These are phyloP conservation scores for Cheracebus regulus DNA, from an alignment of 2,797 vertebrate genomes.

Conservation along the genomic window DNA sequence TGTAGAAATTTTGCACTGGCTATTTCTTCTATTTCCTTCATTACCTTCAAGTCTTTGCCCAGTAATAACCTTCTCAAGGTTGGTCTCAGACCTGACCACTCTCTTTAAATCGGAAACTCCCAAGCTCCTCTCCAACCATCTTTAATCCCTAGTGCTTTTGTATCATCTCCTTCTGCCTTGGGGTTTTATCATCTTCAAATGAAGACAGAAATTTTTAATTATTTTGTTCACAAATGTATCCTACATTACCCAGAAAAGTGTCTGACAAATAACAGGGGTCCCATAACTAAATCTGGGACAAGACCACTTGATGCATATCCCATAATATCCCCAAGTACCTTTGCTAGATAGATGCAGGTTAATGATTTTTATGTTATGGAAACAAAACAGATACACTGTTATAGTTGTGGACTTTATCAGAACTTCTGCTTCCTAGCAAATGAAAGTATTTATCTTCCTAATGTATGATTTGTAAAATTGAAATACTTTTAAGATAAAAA, in stretches of 20 bases:
- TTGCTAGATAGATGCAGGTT: background rate
- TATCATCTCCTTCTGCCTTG: background rate
- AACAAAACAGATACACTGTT: background rate
- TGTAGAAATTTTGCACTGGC: background rate
- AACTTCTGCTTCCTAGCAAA: background rate
- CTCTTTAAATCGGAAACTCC: background rate
- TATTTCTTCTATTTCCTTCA: background rate
- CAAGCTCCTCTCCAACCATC: background rate
- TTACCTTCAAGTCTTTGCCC: background rate
- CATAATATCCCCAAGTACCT: background rate
- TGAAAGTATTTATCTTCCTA: background rate
- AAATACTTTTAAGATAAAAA: background rate
- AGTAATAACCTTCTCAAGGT: background rate
- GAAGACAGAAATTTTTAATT: background rate
- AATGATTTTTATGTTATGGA: background rate
- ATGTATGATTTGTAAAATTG: background rate
- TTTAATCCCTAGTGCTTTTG: background rate
- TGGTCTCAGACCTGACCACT: background rate
- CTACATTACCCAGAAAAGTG: background rate
- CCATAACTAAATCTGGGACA: background rate
- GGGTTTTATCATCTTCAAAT: background rate
- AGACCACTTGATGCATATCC: background rate
- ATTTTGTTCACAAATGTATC: slow-evolving; percentile 23
- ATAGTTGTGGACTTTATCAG: background rate
- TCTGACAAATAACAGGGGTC: background rate